Conservation (phyloP, 2,113 vertebrate species). For the Heterochromis multidens region DNA sequence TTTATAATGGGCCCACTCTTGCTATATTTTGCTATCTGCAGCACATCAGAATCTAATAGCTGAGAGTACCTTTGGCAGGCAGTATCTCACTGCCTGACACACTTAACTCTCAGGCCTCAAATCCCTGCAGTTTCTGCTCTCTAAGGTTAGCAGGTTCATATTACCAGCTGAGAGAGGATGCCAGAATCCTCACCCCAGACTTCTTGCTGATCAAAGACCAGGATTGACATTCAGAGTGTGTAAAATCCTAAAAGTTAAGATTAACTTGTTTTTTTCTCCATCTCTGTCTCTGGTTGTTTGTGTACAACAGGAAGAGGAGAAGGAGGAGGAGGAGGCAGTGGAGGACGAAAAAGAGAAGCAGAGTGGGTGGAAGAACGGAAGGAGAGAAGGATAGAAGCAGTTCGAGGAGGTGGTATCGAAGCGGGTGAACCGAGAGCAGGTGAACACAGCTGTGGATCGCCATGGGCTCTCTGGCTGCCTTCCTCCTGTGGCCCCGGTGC, state of each 20-base stretch:
- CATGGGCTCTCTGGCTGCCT: slow-evolving; percentile 74
- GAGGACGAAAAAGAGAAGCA: slow-evolving; percentile 61
- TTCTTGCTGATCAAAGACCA: slow-evolving; percentile 69
- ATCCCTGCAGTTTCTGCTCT: slow-evolving; percentile 64
- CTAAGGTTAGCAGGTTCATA: slow-evolving; percentile 74
- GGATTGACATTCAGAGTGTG: slow-evolving; percentile 68
- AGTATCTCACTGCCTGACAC: slow-evolving; percentile 67
- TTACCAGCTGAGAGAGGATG: slow-evolving; percentile 66
- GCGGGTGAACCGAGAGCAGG: slow-evolving; percentile 77
- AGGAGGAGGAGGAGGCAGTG: slow-evolving; percentile 49
- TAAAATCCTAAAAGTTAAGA: slow-evolving; percentile 72
- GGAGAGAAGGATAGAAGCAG: slow-evolving; percentile 55
- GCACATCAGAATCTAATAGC: slow-evolving; percentile 68
- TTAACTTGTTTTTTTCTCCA: slow-evolving; percentile 71
- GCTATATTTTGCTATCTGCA: slow-evolving; percentile 59
- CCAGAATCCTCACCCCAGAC: slow-evolving; percentile 71
- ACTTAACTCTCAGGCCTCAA: slow-evolving; percentile 72
- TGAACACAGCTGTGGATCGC: slow-evolving; percentile 79
- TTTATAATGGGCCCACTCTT: slow-evolving; percentile 63
- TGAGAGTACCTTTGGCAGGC: slow-evolving; percentile 70
- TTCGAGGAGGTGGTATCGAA: slow-evolving; percentile 66
- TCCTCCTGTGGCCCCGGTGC: slow-evolving; percentile 63
- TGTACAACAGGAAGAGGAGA: slow-evolving; percentile 61
- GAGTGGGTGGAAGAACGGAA: slow-evolving; percentile 70
- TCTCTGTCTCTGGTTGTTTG: slow-evolving; percentile 70